Evolutionary conservation across 2,113 vertebrate species (phyloP).

Genomic region (Riparia riparia): DNA sequence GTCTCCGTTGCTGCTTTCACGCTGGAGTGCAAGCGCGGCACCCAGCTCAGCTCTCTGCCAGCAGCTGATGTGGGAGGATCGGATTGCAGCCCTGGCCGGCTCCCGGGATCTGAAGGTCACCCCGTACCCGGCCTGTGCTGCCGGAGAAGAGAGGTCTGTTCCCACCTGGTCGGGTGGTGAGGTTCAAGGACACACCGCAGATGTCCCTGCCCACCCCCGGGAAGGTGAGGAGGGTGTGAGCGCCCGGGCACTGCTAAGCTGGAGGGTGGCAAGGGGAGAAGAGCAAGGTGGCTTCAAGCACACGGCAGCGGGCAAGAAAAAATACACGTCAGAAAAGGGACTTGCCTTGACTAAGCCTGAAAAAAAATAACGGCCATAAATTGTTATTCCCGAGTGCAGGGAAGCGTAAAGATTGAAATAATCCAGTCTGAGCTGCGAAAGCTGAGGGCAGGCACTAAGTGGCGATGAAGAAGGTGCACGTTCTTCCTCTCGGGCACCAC

Average conservation of each 20-base stretch:
- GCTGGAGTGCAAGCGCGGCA: fast-evolving
- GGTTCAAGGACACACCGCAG: background rate
- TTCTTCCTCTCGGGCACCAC: background rate
- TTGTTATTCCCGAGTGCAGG: background rate
- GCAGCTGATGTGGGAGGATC: background rate
- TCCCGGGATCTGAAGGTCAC: background rate
- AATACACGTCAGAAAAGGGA: background rate
- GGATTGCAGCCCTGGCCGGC: background rate
- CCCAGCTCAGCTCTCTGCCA: background rate
- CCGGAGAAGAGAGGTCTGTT: background rate
- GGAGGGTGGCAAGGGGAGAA: background rate
- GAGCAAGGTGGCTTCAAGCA: background rate
- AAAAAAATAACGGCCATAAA: background rate
- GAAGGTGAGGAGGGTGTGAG: background rate
- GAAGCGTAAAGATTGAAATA: background rate
- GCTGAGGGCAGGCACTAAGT: background rate
- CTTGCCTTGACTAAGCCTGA: background rate
- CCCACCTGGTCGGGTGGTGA: fast-evolving
- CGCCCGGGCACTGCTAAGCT: background rate
- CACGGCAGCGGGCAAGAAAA: background rate
- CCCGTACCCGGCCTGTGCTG: background rate
- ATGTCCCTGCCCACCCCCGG: fast-evolving
- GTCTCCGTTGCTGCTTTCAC: background rate
- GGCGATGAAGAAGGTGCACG: fast-evolving
- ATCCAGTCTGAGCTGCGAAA: background rate